Base-by-base conservation (phyloP, 1,140 invertebrate genomes). In the Andrena cerasifolii region DNA sequence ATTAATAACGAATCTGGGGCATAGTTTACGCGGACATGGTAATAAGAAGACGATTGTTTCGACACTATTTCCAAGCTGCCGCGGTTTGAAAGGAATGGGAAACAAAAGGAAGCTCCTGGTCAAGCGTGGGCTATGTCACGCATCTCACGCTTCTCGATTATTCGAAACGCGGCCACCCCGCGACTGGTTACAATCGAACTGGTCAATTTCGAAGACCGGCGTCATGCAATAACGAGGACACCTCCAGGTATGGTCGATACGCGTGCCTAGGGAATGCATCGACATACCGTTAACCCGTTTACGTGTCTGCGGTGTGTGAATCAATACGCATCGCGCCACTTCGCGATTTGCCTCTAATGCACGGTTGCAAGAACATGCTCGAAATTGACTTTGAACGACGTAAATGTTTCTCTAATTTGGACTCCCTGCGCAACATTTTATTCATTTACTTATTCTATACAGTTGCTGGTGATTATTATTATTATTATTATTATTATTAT, bases 161-260 rank as follows among this genome's bases (percentile, higher is more conserved):
- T 33, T 36, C 28, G 21, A n/a, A 3, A 26, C 54, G 36, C 47
- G 47, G 31, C n/a, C 18, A 4, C 18, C 4, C 12, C 21, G 54
- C 24, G 24, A n/a, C 0, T 21, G n/a, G 36, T 40, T 53, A 8
- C 14, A 24, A 0, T 2, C 8, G 28, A 7, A 14, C 16, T 12
- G 53, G 73, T 76, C 73, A 76, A 59, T 68, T 59, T 68, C 65
- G 73, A 76, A 76, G 65, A 76, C 53, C 53, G 65, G 63, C 43
- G 63, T 68, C 63, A 49, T 40, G 21, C 63, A 76, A 36, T 58
- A 68, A 76, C 73, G 65, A 40, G 73, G 63, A 76, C 73, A 76
- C 53, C 65, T 76, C 53, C 21, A 68, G 65, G 63, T 68, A 76
- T 76, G 73, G 66, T 76, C 73, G 73, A 76, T 76, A 76, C 73